Conservation (phyloP, 2,888 invertebrate species). For the Mesorhabditis spiculigera region DNA sequence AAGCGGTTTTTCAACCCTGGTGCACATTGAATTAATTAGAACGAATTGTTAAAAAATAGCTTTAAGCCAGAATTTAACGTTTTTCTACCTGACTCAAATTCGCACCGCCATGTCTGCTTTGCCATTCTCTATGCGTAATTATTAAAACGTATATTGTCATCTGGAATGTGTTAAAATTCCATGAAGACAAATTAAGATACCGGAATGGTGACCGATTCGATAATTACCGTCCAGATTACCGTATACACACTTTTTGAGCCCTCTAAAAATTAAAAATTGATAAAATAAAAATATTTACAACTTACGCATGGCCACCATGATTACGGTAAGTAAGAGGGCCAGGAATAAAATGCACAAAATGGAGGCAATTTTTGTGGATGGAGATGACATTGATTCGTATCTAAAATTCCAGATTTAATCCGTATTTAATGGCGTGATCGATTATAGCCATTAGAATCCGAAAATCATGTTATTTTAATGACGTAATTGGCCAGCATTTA, state of each 20-base stretch:
- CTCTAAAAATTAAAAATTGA: neutral
- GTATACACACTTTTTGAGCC: neutral
- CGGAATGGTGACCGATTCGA: neutral
- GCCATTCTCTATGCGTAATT: neutral
- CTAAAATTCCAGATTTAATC: no score
- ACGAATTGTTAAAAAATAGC: no score
- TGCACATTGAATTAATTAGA: no score
- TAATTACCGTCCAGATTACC: neutral
- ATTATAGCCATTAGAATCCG: no score
- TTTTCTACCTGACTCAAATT: neutral
- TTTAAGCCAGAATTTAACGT: no score
- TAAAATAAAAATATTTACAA: no score
- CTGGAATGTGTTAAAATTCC: neutral
- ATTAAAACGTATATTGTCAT: neutral
- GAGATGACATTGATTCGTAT: neutral
- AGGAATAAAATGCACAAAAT: neutral
- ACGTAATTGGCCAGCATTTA: no score
- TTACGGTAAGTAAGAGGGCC: no score
- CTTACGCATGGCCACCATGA: no score
- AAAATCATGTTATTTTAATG: no score
- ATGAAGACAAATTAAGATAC: neutral
- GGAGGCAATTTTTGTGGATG: conserved; percentile 3
- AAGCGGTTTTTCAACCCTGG: no score
- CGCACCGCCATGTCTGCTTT: neutral
- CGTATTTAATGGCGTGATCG: no score